Evolutionary conservation across 1,140 invertebrate genomes (phyloP).

Genomic region (Penaeus chinensis): DNA sequence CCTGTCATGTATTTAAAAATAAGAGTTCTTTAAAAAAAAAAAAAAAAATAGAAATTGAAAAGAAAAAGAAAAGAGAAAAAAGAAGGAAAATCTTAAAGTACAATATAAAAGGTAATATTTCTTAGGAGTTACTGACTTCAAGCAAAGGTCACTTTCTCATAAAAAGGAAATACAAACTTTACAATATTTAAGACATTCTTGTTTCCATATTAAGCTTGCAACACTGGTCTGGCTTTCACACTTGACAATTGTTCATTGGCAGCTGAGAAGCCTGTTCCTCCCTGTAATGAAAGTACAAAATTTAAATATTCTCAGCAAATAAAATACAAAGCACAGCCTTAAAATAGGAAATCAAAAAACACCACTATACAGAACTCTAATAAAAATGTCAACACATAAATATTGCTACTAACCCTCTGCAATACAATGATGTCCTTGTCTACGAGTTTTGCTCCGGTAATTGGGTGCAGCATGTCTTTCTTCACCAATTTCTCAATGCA

Average conservation of each 20-base stretch:
- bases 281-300: constrained; percentile 73
- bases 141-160: too few relatives aligned
- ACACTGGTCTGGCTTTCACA: constrained; percentile 85
- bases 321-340: constrained; percentile 45
- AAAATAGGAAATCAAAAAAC: constrained; percentile 31
- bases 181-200: not conserved
- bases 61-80: too few relatives aligned
- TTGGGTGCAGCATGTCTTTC: constrained; percentile 96
- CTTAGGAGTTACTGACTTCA: too few relatives aligned
- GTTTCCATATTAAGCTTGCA: constrained; percentile 78
- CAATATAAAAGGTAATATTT: too few relatives aligned
- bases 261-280: constrained; percentile 92
- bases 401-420: constrained; percentile 75
- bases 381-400: not conserved
- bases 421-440: constrained; percentile 94
- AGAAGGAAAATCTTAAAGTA: too few relatives aligned
- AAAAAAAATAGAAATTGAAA: too few relatives aligned
- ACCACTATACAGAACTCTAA: not conserved
- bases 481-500: constrained; percentile 97
- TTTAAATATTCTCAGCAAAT: constrained; percentile 37
- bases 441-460: constrained; percentile 86
- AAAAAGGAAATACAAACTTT: too few relatives aligned
- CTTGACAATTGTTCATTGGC: constrained; percentile 87
- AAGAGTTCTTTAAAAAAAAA: too few relatives aligned
- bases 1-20: too few relatives aligned